Evolutionary conservation across 2,113 vertebrate species (phyloP).

Genomic region (Nyctereutes procyonoides): DNA sequence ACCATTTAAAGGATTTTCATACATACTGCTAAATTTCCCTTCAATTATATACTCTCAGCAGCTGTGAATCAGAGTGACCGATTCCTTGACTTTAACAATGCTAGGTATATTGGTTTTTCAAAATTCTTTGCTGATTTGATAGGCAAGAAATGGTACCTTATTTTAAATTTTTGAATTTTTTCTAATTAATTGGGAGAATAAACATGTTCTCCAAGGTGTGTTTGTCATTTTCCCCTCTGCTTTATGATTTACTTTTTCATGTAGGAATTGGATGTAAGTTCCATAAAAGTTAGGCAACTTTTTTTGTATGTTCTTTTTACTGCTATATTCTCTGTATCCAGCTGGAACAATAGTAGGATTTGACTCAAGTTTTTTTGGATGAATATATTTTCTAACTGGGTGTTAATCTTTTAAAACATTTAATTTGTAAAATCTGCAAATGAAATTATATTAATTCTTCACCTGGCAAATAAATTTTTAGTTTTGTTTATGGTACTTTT

Average conservation of each 20-base stretch:
- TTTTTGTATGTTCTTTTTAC: background rate
- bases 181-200: background rate
- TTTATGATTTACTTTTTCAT: background rate
- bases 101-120: background rate
- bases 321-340: background rate
- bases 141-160: background rate
- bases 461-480: background rate
- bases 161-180: background rate
- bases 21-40: background rate
- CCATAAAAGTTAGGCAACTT: background rate
- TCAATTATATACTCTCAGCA: background rate
- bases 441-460: background rate
- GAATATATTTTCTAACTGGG: background rate
- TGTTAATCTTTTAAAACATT: background rate
- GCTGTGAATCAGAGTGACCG: background rate
- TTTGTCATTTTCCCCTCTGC: background rate
- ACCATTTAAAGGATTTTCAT: background rate
- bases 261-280: background rate
- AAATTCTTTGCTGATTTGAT: conserved; percentile 10
- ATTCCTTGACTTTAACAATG: background rate
- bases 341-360: background rate
- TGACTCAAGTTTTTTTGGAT: background rate
- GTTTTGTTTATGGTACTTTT: conserved; percentile 10
- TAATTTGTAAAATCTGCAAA: background rate
- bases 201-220: background rate